phyloP scores from a whole-genome alignment of 2,888 invertebrate species.

The Dicyrtoma fusca region DNA sequence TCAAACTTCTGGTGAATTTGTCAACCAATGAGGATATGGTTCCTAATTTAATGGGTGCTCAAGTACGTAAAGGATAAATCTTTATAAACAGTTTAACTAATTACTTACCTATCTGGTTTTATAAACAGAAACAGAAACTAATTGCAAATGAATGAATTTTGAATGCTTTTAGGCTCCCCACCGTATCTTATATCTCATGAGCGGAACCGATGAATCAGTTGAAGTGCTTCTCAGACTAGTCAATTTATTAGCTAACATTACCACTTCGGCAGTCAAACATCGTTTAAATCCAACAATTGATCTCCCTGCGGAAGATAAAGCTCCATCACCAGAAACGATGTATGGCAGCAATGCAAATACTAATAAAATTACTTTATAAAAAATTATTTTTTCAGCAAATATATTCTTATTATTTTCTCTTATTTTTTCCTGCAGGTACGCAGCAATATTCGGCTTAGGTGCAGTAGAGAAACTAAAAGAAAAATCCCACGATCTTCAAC shows the following conservation, averaged over 20 bases:
- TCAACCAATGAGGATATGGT: constrained; percentile 66
- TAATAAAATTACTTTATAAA: too few species aligned
- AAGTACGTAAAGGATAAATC: constrained; percentile 61
- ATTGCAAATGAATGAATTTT: not conserved
- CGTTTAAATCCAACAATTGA: constrained; percentile 61
- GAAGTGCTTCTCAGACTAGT: constrained; percentile 62
- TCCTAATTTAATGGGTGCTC: constrained; percentile 65
- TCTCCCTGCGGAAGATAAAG: constrained; percentile 63
- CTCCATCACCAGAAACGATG: constrained; percentile 65
- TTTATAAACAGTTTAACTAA: too few species aligned
- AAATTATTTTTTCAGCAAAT: too few species aligned
- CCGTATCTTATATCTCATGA: constrained; percentile 62
- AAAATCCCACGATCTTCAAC: constrained; percentile 59
- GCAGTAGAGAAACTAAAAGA: constrained; percentile 60
- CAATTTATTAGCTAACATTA: constrained; percentile 63
- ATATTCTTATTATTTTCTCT: too few species aligned
- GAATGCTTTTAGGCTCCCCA: constrained; percentile 62
- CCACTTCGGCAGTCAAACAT: constrained; percentile 60
- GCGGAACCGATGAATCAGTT: constrained; percentile 59
- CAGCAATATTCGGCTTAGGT: constrained; percentile 61
- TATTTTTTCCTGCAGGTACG: constrained; percentile 59
- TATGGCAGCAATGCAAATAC: too few species aligned
- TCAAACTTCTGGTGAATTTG: constrained; percentile 66
- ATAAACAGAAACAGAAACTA: not conserved
- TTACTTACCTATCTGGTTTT: too few species aligned